Evolutionary conservation across 2,888 invertebrate genomes (phyloP).

Genomic region (Agelastica alni): DNA sequence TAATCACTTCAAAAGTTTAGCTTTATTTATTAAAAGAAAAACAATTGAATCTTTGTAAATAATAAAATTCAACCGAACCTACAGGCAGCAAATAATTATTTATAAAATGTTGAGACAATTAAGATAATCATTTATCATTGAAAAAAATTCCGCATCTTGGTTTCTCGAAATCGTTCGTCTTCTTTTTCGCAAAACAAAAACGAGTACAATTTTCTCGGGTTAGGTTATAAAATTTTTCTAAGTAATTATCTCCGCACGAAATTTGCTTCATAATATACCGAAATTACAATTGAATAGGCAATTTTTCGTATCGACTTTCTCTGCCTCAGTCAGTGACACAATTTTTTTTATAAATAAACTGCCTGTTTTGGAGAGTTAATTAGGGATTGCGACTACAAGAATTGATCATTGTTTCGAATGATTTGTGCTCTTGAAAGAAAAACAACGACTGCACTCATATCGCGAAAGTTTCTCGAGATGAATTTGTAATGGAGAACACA

Average conservation of each 20-base stretch:
- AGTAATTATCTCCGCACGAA: slow-evolving; percentile 9
- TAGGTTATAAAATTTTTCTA: slow-evolving; percentile 11
- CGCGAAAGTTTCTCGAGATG: slow-evolving; percentile 17
- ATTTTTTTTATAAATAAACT: slow-evolving; percentile 14
- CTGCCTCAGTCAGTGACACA: slow-evolving; percentile 6
- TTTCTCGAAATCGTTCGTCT: background rate
- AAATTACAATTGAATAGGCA: slow-evolving; percentile 21
- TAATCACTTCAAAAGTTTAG: too few species aligned
- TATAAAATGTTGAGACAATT: too few species aligned
- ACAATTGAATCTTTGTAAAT: too few species aligned
- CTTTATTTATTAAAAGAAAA: too few species aligned
- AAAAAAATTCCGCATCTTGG: too few species aligned
- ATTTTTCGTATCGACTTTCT: slow-evolving; percentile 12
- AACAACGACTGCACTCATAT: slow-evolving; percentile 11
- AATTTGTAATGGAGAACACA: slow-evolving; percentile 13
- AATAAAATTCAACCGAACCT: too few species aligned
- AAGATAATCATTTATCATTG: too few species aligned
- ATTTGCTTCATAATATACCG: background rate
- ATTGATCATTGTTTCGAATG: slow-evolving; percentile 24
- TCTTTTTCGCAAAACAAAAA: background rate
- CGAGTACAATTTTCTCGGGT: background rate
- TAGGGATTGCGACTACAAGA: slow-evolving; percentile 12
- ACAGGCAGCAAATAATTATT: too few species aligned
- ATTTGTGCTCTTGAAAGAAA: slow-evolving; percentile 11
- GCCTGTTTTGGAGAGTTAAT: slow-evolving; percentile 19